A percentile compares a stretch with the other conserved stretches of the same genome.
These are phyloP conservation scores for Argyrosomus japonicus DNA, from an alignment of 2,113 vertebrate species.

Conservation along the genomic window DNA sequence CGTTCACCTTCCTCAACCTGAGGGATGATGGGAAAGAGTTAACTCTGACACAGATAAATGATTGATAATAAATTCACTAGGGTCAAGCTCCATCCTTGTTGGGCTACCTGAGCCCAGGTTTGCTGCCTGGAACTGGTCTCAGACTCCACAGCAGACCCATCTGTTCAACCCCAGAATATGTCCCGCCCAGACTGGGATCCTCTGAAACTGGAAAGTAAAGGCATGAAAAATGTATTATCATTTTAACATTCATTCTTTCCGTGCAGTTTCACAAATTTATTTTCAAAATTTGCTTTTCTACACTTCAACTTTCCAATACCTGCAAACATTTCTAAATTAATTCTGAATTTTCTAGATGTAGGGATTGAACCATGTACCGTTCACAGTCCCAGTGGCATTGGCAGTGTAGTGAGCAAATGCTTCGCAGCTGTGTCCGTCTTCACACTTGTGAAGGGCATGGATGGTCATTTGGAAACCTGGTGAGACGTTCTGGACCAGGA, in stretches of 20 bases:
- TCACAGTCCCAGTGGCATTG: slow-evolving; percentile 61
- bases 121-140: slow-evolving; percentile 78
- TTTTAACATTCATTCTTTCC: background rate
- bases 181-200: slow-evolving; percentile 79
- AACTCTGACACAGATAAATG: background rate
- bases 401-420: slow-evolving; percentile 76
- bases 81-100: background rate
- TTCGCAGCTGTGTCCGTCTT: slow-evolving; percentile 77
- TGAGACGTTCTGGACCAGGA: slow-evolving; percentile 57
- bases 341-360: background rate
- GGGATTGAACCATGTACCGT: slow-evolving; percentile 45
- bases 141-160: slow-evolving; percentile 86
- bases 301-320: too few relatives aligned
- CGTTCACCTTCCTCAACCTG: slow-evolving; percentile 79
- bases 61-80: background rate
- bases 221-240: background rate
- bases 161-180: slow-evolving; percentile 78
- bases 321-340: background rate
- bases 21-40: background rate
- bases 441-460: slow-evolving; percentile 60
- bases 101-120: slow-evolving; percentile 77
- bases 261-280: too few relatives aligned
- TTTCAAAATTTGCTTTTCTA: too few relatives aligned
- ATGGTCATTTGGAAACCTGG: slow-evolving; percentile 71
- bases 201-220: slow-evolving; percentile 63